These are phyloP conservation scores for Netta rufina DNA, from an alignment of 2,797 vertebrate genomes.

Conservation along the genomic window DNA sequence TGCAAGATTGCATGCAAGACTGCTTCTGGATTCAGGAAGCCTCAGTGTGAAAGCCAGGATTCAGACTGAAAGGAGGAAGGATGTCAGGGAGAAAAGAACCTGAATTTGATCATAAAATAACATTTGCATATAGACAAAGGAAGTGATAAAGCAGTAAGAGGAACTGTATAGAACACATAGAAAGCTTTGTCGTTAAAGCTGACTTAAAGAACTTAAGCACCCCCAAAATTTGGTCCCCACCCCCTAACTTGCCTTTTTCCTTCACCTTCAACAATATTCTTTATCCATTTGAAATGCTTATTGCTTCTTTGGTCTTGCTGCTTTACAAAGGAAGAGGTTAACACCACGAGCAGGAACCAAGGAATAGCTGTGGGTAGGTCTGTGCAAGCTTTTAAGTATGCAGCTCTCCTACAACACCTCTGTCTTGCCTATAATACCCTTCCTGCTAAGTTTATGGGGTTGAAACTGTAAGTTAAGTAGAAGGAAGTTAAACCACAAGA, in stretches of 20 bases:
- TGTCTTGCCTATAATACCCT: neutral
- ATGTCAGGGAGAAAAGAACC: constrained; percentile 4
- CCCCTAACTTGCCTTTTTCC: neutral
- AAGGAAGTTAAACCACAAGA: neutral
- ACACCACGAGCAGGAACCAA: neutral
- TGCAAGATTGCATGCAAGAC: neutral
- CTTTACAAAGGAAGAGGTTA: neutral
- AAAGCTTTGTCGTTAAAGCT: neutral
- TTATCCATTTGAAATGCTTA: neutral
- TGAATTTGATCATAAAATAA: constrained; percentile 30
- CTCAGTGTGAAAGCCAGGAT: neutral
- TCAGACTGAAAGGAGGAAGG: neutral
- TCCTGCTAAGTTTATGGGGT: neutral
- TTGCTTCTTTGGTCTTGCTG: neutral
- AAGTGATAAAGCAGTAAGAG: neutral
- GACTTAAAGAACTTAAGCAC: neutral
- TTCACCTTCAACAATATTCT: neutral
- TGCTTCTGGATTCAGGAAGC: neutral
- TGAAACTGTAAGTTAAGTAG: neutral
- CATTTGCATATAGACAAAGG: neutral
- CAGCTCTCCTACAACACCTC: neutral
- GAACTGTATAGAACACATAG: neutral
- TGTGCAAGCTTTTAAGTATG: neutral
- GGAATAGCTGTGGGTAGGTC: neutral
- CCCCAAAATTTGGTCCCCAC: neutral